A percentile compares a stretch with the other conserved stretches of the same genome.
Conservation (phyloP, 2,888 invertebrate species). For the Leucophenga maculata region DNA sequence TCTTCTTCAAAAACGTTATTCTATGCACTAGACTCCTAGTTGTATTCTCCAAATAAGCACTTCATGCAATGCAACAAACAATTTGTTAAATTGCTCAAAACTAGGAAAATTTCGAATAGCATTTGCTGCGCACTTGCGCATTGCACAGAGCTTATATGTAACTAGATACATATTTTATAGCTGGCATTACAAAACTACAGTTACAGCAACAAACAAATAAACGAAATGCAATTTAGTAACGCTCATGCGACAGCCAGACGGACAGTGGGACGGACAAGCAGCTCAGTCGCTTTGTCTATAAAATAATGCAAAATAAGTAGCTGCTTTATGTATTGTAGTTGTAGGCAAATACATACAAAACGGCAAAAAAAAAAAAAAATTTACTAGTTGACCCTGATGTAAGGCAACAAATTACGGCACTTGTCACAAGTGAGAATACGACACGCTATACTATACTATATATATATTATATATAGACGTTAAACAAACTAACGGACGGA, state of each 20-base stretch:
- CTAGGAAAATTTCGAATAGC: background rate
- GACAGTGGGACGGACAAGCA: too few species aligned
- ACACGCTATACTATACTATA: slow-evolving; percentile 12
- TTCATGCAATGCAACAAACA: too few species aligned
- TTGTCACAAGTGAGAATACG: slow-evolving; percentile 24
- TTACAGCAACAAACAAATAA: background rate
- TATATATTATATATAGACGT: too few species aligned
- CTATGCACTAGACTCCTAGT: too few species aligned
- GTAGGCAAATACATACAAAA: background rate
- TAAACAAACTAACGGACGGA: too few species aligned
- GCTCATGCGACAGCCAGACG: background rate
- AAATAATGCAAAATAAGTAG: slow-evolving; percentile 22
- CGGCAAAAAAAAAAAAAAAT: background rate
- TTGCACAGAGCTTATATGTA: slow-evolving; percentile 29
- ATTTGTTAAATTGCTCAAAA: too few species aligned
- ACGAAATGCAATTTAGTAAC: background rate
- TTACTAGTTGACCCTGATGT: slow-evolving; percentile 24
- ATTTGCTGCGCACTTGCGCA: slow-evolving; percentile 41
- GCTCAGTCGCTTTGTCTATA: background rate
- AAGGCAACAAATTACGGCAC: slow-evolving; percentile 25
- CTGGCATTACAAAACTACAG: background rate
- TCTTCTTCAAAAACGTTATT: too few species aligned
- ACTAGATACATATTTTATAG: too few species aligned
- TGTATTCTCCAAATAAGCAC: too few species aligned
- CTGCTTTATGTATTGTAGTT: background rate